Evolutionary conservation across 2,113 vertebrate species (phyloP), one percentile per base, ranked within the genome.

Genomic region (Aegithalos caudatus): DNA sequence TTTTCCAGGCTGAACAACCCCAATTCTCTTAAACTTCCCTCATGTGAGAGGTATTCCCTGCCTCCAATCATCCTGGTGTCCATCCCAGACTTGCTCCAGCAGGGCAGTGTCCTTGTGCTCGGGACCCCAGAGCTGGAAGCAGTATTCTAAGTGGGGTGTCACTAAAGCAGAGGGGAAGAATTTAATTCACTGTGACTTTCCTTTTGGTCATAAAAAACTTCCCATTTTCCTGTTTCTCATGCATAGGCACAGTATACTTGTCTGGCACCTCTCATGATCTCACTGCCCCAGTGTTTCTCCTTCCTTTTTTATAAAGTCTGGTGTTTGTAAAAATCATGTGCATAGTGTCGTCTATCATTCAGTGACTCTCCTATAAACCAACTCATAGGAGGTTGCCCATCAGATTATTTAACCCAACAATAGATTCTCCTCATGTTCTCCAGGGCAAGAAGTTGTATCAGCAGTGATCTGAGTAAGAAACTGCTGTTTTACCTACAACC

Each of bases 231-330:
- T 1, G 0, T 67, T 79, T 22, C 38, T 73, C 14, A 5, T 3
- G 21, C 15, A 11, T 51, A 21, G 28, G 29, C 35, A 37, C 19
- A 17, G 37, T 0, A 6, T 2, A 0, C 7, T 53, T 37, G 14
- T 28, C 33, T 58, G 40, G 23, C 7, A 38, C 2, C 20, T 57
- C 18, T 25, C 40, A 10, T 38, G 12, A 31, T 7, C 27, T 48
- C 11, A 4, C 3, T 47, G 62, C 31, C 37, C 11, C 57, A 51
- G 45, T 37, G 53, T 61, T 23, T 51, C 18, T 53, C 8, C 28
- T 62, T 81, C 22, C 13, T 64, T 62, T 40, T 54, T 77, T 61
- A 22, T 33, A 33, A 67, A 74, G 10, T 29, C 31, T 44, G 23
- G 21, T 28, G 13, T 66, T 50, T n/a, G 14, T 56, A 56, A 48